Base-by-base conservation (phyloP, 2,797 vertebrate species). In the Cirrhinus molitorella region DNA sequence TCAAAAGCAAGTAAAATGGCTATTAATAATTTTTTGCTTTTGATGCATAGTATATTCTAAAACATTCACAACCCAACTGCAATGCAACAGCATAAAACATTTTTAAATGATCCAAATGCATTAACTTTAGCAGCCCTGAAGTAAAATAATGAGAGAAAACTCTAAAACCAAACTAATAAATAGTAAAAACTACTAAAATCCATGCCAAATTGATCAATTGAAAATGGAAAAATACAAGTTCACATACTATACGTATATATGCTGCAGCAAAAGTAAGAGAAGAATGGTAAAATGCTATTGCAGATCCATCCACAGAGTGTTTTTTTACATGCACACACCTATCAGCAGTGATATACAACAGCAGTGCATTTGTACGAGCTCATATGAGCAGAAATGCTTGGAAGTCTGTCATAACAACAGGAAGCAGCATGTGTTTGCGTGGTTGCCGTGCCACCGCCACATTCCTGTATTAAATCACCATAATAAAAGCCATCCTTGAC, bases 321-420 rank as follows among this genome's bases (percentile, higher is more conserved):
- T 37, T 71, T 57, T 71, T 59, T n/a, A 76, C 23, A 43, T 63
- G 59, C 80, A 40, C 31, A 67, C 51, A 53, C 63, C 37, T 53
- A 83, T 78, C 72, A 74, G 37, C 5, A 66, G 23, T 57, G 59
- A 66, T 82, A 63, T 67, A 68, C 57, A 76, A 53, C 74, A 78
- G 81, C 81, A 74, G 74, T 81, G 40, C 65, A 65, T 82, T 47
- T 37, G 75, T 43, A 76, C 31, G 14, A 55, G 47, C 70, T 61
- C 53, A 77, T 75, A 49, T 74, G 23, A 70, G 55, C 59, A 57
- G 74, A 77, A 21, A 59, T 72, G 79, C 66, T 65, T 79, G 65
- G 23, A 45, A 31, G 71, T 80, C 47, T 80, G 68, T 85, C 80
- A 82, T 79, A 87, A 88, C 80, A 85, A 70, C 83, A 84, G 73